phyloP scores from a whole-genome alignment of 2,888 invertebrate species.

The Nomada ferruginata region DNA sequence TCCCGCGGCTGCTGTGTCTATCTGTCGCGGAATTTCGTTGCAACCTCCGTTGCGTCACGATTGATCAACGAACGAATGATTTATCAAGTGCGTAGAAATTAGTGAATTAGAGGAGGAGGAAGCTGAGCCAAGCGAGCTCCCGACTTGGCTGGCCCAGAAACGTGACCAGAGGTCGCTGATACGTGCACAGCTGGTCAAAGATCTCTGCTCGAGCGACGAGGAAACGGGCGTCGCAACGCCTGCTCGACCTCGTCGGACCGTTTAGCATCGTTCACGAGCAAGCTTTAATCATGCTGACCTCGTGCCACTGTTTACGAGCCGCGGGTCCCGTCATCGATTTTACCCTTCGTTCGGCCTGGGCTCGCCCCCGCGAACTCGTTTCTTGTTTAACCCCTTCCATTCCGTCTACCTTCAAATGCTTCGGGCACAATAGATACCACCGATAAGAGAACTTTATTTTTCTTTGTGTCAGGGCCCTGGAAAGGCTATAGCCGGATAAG shows the following conservation, averaged over 20 bases:
- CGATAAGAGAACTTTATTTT: too few relatives aligned
- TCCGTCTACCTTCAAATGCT: too few relatives aligned
- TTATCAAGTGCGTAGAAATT: not conserved
- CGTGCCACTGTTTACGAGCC: conserved; percentile 61
- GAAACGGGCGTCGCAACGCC: conserved; percentile 43
- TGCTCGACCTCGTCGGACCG: conserved; percentile 56
- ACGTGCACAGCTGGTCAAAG: conserved; percentile 54
- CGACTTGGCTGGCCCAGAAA: not conserved
- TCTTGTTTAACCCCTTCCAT: too few relatives aligned
- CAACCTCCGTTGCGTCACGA: not conserved
- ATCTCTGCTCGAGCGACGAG: conserved; percentile 45
- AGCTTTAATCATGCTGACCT: conserved; percentile 61
- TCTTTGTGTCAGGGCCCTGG: too few relatives aligned
- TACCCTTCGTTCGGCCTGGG: conserved; percentile 36
- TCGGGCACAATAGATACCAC: too few relatives aligned
- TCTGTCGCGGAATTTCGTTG: conserved; percentile 6
- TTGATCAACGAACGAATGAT: too few relatives aligned
- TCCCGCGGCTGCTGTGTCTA: too few relatives aligned
- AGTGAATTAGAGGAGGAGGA: not conserved
- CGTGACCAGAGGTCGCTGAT: conserved; percentile 45
- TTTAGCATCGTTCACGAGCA: conserved; percentile 61
- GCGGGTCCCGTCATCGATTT: conserved; percentile 42
- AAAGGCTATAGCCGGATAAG: too few relatives aligned
- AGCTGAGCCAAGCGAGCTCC: not conserved
- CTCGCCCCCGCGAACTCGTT: too few relatives aligned